phyloP scores from a whole-genome alignment of 2,797 vertebrate genomes.

The Acanthopagrus latus region DNA sequence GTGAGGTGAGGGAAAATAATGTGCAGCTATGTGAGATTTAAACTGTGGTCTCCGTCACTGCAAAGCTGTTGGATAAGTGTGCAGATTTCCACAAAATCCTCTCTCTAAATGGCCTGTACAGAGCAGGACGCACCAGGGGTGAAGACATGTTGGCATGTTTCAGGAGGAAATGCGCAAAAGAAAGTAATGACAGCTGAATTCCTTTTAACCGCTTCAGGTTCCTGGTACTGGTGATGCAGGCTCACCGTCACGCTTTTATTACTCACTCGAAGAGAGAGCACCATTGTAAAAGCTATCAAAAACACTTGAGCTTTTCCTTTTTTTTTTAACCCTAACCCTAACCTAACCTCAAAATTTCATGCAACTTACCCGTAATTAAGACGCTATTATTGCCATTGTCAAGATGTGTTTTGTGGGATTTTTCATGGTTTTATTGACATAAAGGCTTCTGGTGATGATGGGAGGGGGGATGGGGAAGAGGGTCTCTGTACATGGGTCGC shows the following conservation, averaged over 20 bases:
- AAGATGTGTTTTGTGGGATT: too few species aligned
- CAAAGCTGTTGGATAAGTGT: slow-evolving; percentile 8
- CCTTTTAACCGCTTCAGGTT: neutral
- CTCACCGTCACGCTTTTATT: neutral
- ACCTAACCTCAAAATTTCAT: neutral
- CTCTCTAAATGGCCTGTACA: neutral
- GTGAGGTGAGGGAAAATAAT: neutral
- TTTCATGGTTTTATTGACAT: too few species aligned
- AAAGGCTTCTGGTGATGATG: too few species aligned
- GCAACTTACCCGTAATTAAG: neutral
- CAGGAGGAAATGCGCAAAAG: neutral
- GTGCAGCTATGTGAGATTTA: slow-evolving; percentile 7
- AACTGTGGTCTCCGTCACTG: neutral
- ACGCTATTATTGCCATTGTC: too few species aligned
- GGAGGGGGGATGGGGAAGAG: too few species aligned
- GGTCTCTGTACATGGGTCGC: too few species aligned
- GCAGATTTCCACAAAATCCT: neutral
- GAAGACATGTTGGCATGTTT: neutral
- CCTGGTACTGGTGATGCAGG: neutral
- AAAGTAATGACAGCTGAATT: neutral
- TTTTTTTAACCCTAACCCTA: too few species aligned
- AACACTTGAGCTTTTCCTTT: neutral
- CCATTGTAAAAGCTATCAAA: too few species aligned
- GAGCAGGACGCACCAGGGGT: too few species aligned
- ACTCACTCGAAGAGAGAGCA: neutral